Evolutionary conservation across 2,113 vertebrate genomes (phyloP), one percentile per base, ranked within the genome.

Genomic region (Amblyornis subalaris): DNA sequence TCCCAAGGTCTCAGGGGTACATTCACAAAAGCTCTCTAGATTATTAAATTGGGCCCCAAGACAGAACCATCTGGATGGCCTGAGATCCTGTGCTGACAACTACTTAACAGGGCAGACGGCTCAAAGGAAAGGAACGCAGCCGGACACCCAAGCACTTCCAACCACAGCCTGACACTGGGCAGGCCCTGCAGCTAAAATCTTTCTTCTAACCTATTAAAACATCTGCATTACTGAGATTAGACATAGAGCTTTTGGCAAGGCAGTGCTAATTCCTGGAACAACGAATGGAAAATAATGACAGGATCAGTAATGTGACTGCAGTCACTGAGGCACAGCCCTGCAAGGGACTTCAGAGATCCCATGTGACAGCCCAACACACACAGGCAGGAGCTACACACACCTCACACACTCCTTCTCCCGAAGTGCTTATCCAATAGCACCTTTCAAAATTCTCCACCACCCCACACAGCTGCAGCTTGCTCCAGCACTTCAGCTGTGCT

Each of bases 291-390:
- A 83, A 38, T 26, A 54, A 8, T 17, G n/a, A 31, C 67, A 55
- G 48, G 73, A 50, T 26, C 85, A 81, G 71, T 7, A 35, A 61
- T 2, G 45, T 35, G 53, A 64, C 50, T 48, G 72, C 3, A 14
- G 51, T 24, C 10, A 14, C 45, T 40, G 70, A 54, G 65, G 53
- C 38, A 33, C 0, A 0, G 44, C 8, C 2, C 72, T 74, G 71
- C 33, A 33, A 33, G 36, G 58, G 57, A 47, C 78, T 48, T 36
- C 3, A 57, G 33, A 31, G 35, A 33, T 53, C 31, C 11, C 50
- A 58, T 0, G 0, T 6, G 40, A 38, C 57, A 72, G 17, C 51
- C 54, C 51, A 14, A 2, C 5, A 3, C 6, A 47, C 0, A 2
- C 54, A 45, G 65, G 70, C 50, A 66, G 57, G 61, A 65, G 17